A percentile compares a stretch with the other conserved stretches of the same genome.
Evolutionary conservation across 2,113 vertebrate genomes (phyloP).

Genomic region (Corythaeola cristata): DNA sequence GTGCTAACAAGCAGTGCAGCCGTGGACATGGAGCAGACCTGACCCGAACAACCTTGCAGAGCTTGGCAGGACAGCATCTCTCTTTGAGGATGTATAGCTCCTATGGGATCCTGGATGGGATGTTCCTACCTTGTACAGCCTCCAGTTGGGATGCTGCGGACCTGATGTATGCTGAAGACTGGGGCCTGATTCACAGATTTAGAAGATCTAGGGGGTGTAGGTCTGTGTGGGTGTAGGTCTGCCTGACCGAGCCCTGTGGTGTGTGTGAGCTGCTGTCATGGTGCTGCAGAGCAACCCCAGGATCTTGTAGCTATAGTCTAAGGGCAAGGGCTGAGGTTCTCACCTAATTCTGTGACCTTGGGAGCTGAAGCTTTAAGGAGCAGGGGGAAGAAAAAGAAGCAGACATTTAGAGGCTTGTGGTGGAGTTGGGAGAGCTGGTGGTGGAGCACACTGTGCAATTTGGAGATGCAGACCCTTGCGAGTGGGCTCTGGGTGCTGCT

Average conservation of each 20-base stretch:
- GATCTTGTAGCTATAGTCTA: not conserved
- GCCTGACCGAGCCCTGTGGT: not conserved
- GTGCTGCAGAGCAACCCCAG: not conserved
- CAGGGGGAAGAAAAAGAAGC: not conserved
- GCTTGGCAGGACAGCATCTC: not conserved
- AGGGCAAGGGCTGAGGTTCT: not conserved
- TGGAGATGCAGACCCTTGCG: accelerated
- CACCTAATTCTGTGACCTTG: not conserved
- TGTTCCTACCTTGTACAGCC: not conserved
- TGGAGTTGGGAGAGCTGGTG: not conserved
- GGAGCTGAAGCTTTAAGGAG: not conserved
- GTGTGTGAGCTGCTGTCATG: not conserved
- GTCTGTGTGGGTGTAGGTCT: not conserved
- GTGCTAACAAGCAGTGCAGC: accelerated
- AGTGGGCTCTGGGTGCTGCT: not conserved
- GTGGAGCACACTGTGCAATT: not conserved
- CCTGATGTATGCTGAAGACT: not conserved
- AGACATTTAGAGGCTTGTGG: accelerated
- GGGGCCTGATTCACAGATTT: not conserved
- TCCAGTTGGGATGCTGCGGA: not conserved
- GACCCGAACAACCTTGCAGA: not conserved
- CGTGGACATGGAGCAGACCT: accelerated
- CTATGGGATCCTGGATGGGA: not conserved
- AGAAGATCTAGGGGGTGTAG: not conserved
- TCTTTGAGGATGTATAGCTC: not conserved